Percentiles rank a stretch among this genome's conserved stretches.
phyloP scores from a whole-genome alignment of 1,140 invertebrate species.

The Sweltsa coloradensis region DNA sequence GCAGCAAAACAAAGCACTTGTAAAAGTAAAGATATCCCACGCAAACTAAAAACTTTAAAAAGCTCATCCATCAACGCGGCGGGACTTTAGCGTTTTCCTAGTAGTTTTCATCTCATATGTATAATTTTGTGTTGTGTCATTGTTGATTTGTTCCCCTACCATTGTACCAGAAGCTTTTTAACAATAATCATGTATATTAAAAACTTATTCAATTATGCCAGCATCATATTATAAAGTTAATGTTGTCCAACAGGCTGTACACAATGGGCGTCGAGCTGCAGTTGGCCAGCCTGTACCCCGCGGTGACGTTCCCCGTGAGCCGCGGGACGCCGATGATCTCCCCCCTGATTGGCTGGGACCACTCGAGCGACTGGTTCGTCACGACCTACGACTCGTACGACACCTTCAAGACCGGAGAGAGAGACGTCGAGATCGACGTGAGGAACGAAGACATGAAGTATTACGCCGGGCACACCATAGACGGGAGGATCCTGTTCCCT shows the following conservation, averaged over 20 bases:
- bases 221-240: no score
- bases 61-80: no score
- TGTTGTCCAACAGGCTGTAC: slow-evolving; percentile 35
- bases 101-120: no score
- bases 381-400: slow-evolving; percentile 21
- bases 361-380: slow-evolving; percentile 34
- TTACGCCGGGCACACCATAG: slow-evolving; percentile 8
- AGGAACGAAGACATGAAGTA: slow-evolving; percentile 12
- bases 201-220: no score
- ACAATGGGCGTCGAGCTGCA: slow-evolving; percentile 32
- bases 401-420: neutral
- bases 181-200: no score
- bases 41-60: no score
- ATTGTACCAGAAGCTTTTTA: no score
- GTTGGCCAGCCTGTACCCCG: slow-evolving; percentile 41
- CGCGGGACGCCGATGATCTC: slow-evolving; percentile 57
- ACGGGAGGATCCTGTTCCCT: slow-evolving; percentile 41
- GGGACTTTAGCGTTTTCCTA: no score
- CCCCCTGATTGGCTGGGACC: slow-evolving; percentile 57
- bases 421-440: neutral
- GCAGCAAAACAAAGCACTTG: no score
- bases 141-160: no score
- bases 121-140: no score
- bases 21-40: no score
- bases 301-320: slow-evolving; percentile 56